Base-by-base conservation (phyloP, 2,888 invertebrate species). In the Macropis europaea region DNA sequence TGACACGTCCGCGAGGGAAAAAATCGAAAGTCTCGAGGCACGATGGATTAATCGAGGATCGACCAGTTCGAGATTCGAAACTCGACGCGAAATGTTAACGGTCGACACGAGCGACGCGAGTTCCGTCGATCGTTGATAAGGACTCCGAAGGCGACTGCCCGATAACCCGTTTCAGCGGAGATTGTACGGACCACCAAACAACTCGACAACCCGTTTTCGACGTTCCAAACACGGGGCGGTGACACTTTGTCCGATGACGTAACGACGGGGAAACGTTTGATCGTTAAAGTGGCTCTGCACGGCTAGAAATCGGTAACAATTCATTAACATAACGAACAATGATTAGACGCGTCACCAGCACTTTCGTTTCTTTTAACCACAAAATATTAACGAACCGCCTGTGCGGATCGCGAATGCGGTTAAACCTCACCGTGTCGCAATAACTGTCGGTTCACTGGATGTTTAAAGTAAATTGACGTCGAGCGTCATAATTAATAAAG, bases 111-210 rank as follows among this genome's bases (percentile, higher is more conserved):
- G 34, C 24, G 13, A 13, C 59, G 36, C 53, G 22, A 52, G 50
- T 70, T 60, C 47, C 61, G 59, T 63, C 45, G 79, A 73, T 79
- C 32, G 64, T 40, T 59, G 81, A 81, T 81, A 80, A 80, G 62
- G 52, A 56, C 53, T 54, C 63, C 24, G 54, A 53, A 73, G 81
- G 81, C 78, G 57, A 80, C 67, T 71, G 73, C 13, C 81, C 76
- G 78, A 80, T 80, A 80, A 80, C 80, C 73, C 81, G 81, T 76
- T 81, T 57, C 45, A 57, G 42, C 42, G 36, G 80, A 76, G 79
- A 79, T 79, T 79, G 79, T 61, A 36, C 63, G 67, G n/a, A 54
- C 48, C 60, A 34, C 45, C 47, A 26, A 64, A 54, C 64, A 32
- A 22, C 43, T 52, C 40, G 61, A 42, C 63, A 77, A 74, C 69